phyloP scores from a whole-genome alignment of 2,113 vertebrate genomes.

The Petaurus breviceps region DNA sequence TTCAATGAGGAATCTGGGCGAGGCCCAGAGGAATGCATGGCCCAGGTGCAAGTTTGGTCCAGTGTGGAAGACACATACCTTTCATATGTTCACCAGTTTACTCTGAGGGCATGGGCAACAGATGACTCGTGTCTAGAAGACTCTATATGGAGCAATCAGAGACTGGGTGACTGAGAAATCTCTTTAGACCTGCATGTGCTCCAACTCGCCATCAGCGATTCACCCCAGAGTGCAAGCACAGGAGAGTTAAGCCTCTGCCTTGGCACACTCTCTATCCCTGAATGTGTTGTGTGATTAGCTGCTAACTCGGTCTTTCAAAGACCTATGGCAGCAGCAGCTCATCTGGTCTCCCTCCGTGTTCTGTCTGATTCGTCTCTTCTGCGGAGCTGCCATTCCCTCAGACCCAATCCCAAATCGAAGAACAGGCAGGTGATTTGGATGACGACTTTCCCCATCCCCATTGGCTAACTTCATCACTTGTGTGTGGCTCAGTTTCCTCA shows the following conservation, averaged over 20 bases:
- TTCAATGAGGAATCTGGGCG: constrained; percentile 42
- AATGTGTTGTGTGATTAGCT: neutral
- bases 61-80: neutral
- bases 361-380: neutral
- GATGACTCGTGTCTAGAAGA: constrained; percentile 54
- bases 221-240: neutral
- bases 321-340: neutral
- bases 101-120: constrained; percentile 31
- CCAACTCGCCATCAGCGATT: neutral
- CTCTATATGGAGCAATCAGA: constrained; percentile 17
- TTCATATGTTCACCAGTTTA: neutral
- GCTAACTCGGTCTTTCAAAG: constrained; percentile 15
- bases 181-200: neutral
- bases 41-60: constrained; percentile 3
- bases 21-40: constrained; percentile 51
- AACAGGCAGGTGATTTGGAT: neutral
- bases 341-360: neutral
- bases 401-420: neutral
- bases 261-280: neutral
- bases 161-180: constrained; percentile 18
- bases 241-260: neutral
- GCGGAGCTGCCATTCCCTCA: constrained; percentile 33
- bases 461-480: neutral
- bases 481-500: neutral
- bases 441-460: neutral